Evolutionary conservation across 1,140 invertebrate genomes (phyloP).

Genomic region (Matsumurasca onukii): DNA sequence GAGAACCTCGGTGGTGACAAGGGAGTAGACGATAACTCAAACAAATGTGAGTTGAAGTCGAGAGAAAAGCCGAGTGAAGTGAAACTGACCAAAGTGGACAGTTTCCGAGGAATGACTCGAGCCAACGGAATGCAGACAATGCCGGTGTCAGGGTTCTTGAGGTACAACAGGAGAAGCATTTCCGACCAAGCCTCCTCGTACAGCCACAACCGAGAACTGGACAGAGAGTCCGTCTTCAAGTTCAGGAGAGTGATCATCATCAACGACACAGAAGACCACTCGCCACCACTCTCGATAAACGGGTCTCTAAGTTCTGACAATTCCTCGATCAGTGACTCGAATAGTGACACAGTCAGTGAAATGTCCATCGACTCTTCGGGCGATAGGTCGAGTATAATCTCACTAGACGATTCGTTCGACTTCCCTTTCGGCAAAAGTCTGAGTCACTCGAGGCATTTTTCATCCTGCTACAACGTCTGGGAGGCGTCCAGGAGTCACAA

Average conservation of each 20-base stretch:
- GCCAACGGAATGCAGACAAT: constrained; percentile 53
- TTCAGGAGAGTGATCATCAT: constrained; percentile 55
- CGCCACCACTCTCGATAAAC: constrained; percentile 36
- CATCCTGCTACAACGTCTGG: constrained; percentile 43
- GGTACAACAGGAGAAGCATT: constrained; percentile 21
- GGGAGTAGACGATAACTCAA: constrained; percentile 1
- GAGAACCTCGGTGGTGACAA: constrained; percentile 45
- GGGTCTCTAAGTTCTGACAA: constrained; percentile 41
- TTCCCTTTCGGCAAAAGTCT: constrained; percentile 45
- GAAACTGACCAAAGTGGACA: constrained; percentile 13
- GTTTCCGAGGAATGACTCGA: constrained; percentile 44
- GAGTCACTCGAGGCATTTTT: constrained; percentile 36
- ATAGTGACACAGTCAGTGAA: constrained; percentile 56
- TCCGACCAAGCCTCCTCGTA: neutral
- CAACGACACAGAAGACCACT: constrained; percentile 45
- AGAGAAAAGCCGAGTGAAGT: constrained; percentile 11
- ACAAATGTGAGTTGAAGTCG: neutral
- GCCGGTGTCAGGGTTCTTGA: constrained; percentile 47
- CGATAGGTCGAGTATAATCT: constrained; percentile 57
- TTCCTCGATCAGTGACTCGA: constrained; percentile 53
- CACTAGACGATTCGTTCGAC: constrained; percentile 56
- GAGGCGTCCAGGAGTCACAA: constrained; percentile 42
- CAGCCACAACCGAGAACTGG: constrained; percentile 27
- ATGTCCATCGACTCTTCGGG: constrained; percentile 59
- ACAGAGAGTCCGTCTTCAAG: constrained; percentile 48